Conservation (phyloP, 2,797 vertebrate species). For the Acropternis orthonyx region DNA sequence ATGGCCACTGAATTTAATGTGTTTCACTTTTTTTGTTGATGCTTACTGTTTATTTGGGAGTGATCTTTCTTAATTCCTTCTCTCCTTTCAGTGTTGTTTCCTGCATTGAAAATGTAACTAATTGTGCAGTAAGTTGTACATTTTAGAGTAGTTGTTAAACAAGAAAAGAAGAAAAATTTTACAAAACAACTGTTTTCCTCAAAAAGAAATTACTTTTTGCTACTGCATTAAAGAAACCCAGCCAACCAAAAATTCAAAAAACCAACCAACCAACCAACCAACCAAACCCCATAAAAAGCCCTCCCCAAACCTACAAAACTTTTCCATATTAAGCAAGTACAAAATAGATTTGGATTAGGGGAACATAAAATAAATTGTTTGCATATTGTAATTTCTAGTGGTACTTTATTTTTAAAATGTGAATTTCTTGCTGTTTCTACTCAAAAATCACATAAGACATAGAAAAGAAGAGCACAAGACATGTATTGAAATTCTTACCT, state of each 20-base stretch:
- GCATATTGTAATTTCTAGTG: slow-evolving; percentile 45
- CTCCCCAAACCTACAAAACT: not conserved
- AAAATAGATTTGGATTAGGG: not conserved
- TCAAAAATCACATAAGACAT: not conserved
- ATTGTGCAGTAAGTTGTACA: slow-evolving; percentile 7
- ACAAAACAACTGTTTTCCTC: slow-evolving; percentile 12
- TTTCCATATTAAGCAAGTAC: not conserved
- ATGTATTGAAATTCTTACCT: not conserved
- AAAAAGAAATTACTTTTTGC: slow-evolving; percentile 32
- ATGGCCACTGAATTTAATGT: not conserved
- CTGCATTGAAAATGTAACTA: not conserved
- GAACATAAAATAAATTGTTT: slow-evolving; percentile 27
- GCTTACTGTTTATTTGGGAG: not conserved
- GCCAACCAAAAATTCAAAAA: not conserved
- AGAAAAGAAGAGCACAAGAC: not conserved
- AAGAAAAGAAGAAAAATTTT: not conserved
- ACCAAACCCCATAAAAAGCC: not conserved
- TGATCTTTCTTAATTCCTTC: not conserved
- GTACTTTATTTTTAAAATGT: slow-evolving; percentile 14
- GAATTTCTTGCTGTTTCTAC: slow-evolving; percentile 25
- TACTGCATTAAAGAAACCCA: not conserved
- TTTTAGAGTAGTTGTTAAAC: not conserved
- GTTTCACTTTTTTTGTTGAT: not conserved
- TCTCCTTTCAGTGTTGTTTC: not conserved
- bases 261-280: not conserved